These are phyloP conservation scores for Psylliodes chrysocephalus DNA, from an alignment of 2,888 invertebrate genomes.

Conservation along the genomic window DNA sequence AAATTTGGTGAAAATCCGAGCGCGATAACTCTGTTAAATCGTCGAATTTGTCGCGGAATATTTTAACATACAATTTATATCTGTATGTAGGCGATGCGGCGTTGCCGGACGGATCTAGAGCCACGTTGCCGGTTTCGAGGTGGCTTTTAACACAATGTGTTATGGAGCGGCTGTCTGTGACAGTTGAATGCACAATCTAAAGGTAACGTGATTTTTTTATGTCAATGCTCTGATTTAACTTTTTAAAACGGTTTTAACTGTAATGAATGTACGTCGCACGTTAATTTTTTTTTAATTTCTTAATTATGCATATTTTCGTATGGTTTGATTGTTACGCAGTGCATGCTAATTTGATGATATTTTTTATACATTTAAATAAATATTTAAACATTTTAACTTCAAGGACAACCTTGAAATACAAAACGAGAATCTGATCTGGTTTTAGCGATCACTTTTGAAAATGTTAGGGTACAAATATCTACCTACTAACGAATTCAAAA, in stretches of 20 bases:
- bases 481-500: not conserved
- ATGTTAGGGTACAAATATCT: conserved; percentile 1
- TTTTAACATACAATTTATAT: conserved; percentile 59
- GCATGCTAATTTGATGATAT: not conserved
- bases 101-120: conserved; percentile 50
- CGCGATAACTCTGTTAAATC: conserved; percentile 48
- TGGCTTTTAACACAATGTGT: conserved; percentile 53
- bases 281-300: not conserved
- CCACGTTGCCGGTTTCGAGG: conserved; percentile 50
- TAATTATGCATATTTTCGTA: not conserved
- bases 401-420: conserved; percentile 6
- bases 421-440: not conserved
- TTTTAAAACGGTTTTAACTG: conserved; percentile 14
- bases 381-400: conserved; percentile 6
- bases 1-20: conserved; percentile 53
- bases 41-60: conserved; percentile 53
- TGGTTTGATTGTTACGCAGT: not conserved
- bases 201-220: conserved; percentile 58
- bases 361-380: not conserved
- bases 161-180: conserved; percentile 53
- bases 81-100: conserved; percentile 60
- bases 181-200: conserved; percentile 59
- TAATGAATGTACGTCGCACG: not conserved
- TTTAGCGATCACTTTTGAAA: not conserved
- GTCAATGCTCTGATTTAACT: conserved; percentile 52